These are phyloP conservation scores for Opisthograptis luteolata DNA, from an alignment of 2,888 invertebrate genomes.

Conservation along the genomic window DNA sequence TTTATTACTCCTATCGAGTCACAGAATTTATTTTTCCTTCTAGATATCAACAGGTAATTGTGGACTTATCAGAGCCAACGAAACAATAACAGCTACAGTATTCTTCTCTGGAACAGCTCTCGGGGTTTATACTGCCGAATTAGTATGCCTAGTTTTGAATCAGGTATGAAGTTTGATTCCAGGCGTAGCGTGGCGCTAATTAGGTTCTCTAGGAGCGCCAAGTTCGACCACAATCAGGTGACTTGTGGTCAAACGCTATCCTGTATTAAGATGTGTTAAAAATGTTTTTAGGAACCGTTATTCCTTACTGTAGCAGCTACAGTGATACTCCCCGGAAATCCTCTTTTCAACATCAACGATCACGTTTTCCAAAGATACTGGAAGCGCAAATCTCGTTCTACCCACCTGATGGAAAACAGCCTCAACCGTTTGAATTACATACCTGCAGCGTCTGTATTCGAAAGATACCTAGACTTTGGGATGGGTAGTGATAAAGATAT, in stretches of 20 bases:
- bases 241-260: no score
- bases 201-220: no score
- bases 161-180: conserved; percentile 56
- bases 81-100: conserved; percentile 64
- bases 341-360: conserved; percentile 57
- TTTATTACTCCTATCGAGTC: no score
- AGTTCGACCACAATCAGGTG: no score
- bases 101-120: conserved; percentile 67
- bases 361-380: conserved; percentile 64
- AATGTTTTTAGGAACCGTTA: conserved; percentile 61
- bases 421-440: conserved; percentile 63
- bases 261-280: no score
- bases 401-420: conserved; percentile 75
- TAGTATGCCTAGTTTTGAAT: conserved; percentile 73
- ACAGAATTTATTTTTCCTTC: background rate
- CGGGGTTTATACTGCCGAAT: conserved; percentile 70
- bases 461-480: conserved; percentile 72
- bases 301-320: conserved; percentile 65
- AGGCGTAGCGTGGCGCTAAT: no score
- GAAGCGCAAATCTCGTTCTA: conserved; percentile 57
- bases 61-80: conserved; percentile 72
- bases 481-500: conserved; percentile 64
- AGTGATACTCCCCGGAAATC: conserved; percentile 62
- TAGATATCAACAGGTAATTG: conserved; percentile 75
- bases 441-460: conserved; percentile 72